A percentile compares a stretch with the other conserved stretches of the same genome.
Conservation (phyloP, 2,888 invertebrate genomes). For the Brachyptera putata region DNA sequence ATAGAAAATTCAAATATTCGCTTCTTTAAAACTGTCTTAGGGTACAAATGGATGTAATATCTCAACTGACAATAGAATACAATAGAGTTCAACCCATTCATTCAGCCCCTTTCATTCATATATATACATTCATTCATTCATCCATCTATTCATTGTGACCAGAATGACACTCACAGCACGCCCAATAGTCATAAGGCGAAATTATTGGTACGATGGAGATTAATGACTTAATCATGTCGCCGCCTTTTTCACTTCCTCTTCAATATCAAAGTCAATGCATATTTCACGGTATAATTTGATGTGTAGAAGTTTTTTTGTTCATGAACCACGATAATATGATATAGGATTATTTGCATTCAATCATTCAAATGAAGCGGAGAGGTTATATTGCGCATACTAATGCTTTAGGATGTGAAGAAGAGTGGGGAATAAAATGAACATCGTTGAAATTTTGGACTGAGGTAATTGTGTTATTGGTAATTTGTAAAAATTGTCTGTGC, state of each 20-base stretch:
- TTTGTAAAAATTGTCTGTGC: too few relatives aligned
- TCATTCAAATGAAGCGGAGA: too few relatives aligned
- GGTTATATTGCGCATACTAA: too few relatives aligned
- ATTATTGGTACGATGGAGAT: slow-evolving; percentile 6
- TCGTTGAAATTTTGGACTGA: too few relatives aligned
- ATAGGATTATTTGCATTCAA: too few relatives aligned
- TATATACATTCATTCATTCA: neutral
- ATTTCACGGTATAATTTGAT: too few relatives aligned
- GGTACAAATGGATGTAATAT: slow-evolving; percentile 10
- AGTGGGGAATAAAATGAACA: too few relatives aligned
- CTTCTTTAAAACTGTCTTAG: slow-evolving; percentile 6
- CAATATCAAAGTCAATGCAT: too few relatives aligned
- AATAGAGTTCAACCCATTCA: slow-evolving; percentile 13
- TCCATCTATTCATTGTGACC: slow-evolving; percentile 5
- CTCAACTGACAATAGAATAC: slow-evolving; percentile 7
- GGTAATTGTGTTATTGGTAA: too few relatives aligned
- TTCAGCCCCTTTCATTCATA: neutral
- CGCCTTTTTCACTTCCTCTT: neutral
- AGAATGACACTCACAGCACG: slow-evolving; percentile 3
- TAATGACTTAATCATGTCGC: slow-evolving; percentile 10
- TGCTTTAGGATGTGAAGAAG: too few relatives aligned
- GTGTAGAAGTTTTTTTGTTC: too few relatives aligned
- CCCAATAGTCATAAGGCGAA: slow-evolving; percentile 1
- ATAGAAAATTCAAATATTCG: slow-evolving; percentile 21
- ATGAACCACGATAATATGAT: too few relatives aligned